A percentile compares a stretch with the other conserved stretches of the same genome.
Conservation (phyloP, 2,113 vertebrate species). For the Grus americana region DNA sequence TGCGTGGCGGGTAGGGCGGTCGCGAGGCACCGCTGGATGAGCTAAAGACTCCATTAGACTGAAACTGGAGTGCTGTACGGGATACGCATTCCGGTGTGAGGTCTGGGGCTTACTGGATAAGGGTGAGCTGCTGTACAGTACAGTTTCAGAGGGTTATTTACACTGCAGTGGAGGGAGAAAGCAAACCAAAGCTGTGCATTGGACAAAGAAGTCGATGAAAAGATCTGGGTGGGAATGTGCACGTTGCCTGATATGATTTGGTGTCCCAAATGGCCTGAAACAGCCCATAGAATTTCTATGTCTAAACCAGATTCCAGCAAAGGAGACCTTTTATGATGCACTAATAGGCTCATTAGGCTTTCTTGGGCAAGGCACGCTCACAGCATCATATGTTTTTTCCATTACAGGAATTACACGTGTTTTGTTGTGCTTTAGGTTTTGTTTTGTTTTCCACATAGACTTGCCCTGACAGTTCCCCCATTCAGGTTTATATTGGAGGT, state of each 20-base stretch:
- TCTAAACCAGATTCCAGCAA: conserved; percentile 50
- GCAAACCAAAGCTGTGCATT: not conserved
- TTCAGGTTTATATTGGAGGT: conserved; percentile 72
- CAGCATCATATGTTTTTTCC: conserved; percentile 45
- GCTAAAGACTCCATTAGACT: not conserved
- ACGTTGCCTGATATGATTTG: conserved; percentile 14
- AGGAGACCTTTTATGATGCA: conserved; percentile 41
- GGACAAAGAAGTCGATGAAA: not conserved
- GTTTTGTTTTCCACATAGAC: conserved; percentile 71
- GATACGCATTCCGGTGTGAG: not conserved
- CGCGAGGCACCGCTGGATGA: not conserved
- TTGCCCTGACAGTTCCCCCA: conserved; percentile 71
- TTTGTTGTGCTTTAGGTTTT: conserved; percentile 70
- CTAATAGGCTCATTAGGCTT: conserved; percentile 28
- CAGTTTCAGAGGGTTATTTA: not conserved
- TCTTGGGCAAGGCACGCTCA: conserved; percentile 16
- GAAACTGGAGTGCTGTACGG: not conserved
- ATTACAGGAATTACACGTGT: conserved; percentile 56
- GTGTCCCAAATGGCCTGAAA: conserved; percentile 48
- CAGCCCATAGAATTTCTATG: conserved; percentile 30
- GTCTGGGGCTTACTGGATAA: not conserved
- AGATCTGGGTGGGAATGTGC: not conserved
- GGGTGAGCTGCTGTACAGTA: not conserved
- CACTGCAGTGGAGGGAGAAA: not conserved
- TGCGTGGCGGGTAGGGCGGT: not conserved